phyloP scores from a whole-genome alignment of 1,140 invertebrate genomes.

The Plectrocnemia conspersa region DNA sequence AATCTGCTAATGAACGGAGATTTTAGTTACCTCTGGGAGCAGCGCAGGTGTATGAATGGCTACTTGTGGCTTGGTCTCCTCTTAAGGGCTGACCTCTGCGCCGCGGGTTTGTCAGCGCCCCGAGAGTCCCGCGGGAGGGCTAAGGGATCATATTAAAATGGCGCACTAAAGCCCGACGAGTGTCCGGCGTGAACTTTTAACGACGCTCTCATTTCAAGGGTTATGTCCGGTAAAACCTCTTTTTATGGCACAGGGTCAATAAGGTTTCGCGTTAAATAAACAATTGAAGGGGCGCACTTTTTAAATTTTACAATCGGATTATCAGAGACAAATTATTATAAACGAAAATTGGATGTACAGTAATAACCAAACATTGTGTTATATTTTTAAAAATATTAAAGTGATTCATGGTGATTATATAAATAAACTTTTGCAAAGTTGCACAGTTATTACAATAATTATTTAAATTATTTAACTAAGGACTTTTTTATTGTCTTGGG shows the following conservation, averaged over 20 bases:
- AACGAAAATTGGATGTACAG: too few relatives aligned
- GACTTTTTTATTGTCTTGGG: background rate
- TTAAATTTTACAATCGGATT: too few relatives aligned
- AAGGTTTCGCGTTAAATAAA: too few relatives aligned
- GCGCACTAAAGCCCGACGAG: background rate
- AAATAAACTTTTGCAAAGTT: too few relatives aligned
- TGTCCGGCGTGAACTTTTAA: too few relatives aligned
- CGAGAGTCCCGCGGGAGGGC: background rate
- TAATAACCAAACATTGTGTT: too few relatives aligned
- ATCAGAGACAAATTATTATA: too few relatives aligned
- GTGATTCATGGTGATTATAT: too few relatives aligned
- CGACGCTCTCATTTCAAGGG: background rate
- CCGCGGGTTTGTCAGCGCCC: background rate
- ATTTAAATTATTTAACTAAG: background rate
- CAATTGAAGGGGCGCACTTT: too few relatives aligned
- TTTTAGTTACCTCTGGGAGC: constrained; percentile 16
- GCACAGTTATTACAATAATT: background rate
- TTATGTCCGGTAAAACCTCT: too few relatives aligned
- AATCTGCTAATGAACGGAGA: constrained; percentile 23
- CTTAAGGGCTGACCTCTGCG: constrained; percentile 13
- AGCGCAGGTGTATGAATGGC: constrained; percentile 11
- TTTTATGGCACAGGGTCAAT: too few relatives aligned
- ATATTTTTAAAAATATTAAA: too few relatives aligned
- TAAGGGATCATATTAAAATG: constrained; percentile 1
- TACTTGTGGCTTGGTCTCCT: constrained; percentile 5